Base-by-base conservation (phyloP, 2,113 vertebrate species). In the Aplodontia rufa region DNA sequence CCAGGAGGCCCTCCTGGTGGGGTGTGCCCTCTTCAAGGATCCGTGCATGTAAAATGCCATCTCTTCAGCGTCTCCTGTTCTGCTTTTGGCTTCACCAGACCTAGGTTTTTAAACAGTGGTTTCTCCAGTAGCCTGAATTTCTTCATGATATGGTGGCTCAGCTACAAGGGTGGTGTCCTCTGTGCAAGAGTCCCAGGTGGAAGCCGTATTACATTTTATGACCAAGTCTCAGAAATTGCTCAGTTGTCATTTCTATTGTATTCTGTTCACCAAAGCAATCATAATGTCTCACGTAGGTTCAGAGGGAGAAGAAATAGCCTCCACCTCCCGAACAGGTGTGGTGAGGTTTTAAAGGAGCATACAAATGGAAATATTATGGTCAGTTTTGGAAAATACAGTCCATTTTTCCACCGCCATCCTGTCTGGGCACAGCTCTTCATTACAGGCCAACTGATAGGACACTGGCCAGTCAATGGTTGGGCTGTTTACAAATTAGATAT, bases 1-100 rank as follows among this genome's bases (percentile, higher is more conserved):
- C 26, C 32, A 0, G 0, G 19, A n/a, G 12, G 60, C 5, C 26
- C 22, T 6, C 37, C 28, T 20, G 24, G 22, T 42, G 2, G 2
- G 35, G 35, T 2, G 1, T 20, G 8, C 32, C 42, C 10, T 58
- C 37, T 81, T 92, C 49, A 30, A 90, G 93, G 74, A 80, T 55
- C 35, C 51, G 26, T 30, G 2, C 6, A 22, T 58, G 22, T n/a
- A 35, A 58, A 7, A 26, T 26, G 9, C 55, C 26, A 24, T 24
- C 55, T 58, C 8, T 58, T 58, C 55, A 58, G 24, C 26, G 55
- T 58, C 55, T 58, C 22, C 55, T 64, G 30, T 5, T 64, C 30
- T n/a, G 13, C 32, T n/a, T 13, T 66, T n/a, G 78, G 42, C 51
- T 22, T 78, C 71, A 42, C 26, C 12, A 9, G 16, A 74, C 24